These are phyloP conservation scores for Drosophila nigrodunni DNA, from an alignment of 1,140 invertebrate genomes.

Conservation along the genomic window DNA sequence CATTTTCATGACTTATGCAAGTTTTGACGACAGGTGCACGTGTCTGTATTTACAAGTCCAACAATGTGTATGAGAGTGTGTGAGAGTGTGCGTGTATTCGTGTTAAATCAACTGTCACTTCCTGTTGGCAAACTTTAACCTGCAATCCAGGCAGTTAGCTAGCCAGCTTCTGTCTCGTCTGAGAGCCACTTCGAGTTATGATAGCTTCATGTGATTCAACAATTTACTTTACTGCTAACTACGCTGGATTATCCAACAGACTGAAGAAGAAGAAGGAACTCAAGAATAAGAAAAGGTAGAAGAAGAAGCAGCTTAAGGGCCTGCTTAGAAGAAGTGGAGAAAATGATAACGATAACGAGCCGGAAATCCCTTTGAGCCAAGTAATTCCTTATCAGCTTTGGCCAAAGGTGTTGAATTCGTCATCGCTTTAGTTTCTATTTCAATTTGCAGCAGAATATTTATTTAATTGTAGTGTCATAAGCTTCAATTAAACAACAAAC, in stretches of 20 bases:
- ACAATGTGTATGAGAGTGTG: constrained; percentile 14
- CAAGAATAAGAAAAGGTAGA: constrained; percentile 1
- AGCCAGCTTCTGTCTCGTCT: constrained; percentile 8
- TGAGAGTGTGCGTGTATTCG: constrained; percentile 39
- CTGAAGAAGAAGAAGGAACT: constrained; percentile 7
- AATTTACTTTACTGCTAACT: constrained; percentile 72
- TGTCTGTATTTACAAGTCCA: constrained; percentile 31
- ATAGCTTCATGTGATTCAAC: constrained; percentile 73
- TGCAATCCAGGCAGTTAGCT: constrained; percentile 47
- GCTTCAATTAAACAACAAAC: neutral
- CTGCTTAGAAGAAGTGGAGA: neutral
- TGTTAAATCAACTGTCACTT: constrained; percentile 82
- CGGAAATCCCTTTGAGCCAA: constrained; percentile 11
- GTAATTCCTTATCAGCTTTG: constrained; percentile 1
- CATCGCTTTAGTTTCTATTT: neutral
- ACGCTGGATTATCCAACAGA: constrained; percentile 27
- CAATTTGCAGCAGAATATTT: neutral
- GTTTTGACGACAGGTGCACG: constrained; percentile 79
- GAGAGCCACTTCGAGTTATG: constrained; percentile 64
- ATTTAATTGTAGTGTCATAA: neutral
- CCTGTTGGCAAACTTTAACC: constrained; percentile 77
- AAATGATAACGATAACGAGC: constrained; percentile 19
- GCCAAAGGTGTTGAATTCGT: neutral
- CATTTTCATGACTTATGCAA: constrained; percentile 81
- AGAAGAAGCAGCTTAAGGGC: constrained; percentile 5